Evolutionary conservation across 2,113 vertebrate species (phyloP), one percentile per base, ranked within the genome.

Genomic region (Aegotheles bennettii): DNA sequence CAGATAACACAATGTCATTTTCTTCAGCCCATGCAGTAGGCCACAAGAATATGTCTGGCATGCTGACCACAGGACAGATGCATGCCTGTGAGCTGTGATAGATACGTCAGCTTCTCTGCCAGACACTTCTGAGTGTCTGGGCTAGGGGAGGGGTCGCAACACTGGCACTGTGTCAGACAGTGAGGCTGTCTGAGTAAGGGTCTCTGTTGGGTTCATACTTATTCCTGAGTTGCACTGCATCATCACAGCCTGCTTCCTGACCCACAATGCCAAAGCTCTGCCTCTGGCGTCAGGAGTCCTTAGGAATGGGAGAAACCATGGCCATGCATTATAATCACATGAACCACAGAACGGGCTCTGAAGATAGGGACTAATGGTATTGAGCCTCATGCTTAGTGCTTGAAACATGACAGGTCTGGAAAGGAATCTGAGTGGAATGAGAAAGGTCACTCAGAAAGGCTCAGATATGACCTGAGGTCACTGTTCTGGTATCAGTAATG

Each of bases 211-310:
- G 31, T 20, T 29, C 40, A 20, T 3, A 1, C 38, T 79, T 48
- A 11, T 47, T 51, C 73, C 45, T 28, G 43, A 40, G 25, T 0
- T 29, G 70, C 28, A 40, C 33, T 68, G 35, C 25, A 84, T 33
- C 45, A 43, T 29, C 53, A 31, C 5, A 4, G 28, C 29, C 63
- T 87, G 13, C 28, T 43, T 78, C 67, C 76, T 64, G 38, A 84
- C 9, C 48, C 48, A 36, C 3, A 26, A 47, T 38, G 23, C n/a
- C 75, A 75, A 8, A 69, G 36, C 45, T 82, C 26, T 79, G 3
- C 16, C n/a, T 35, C 56, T 48, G n/a, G 12, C 3, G 0, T 8
- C 11, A 7, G n/a, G 12, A 28, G 15, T 19, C 10, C 13, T 69
- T n/a, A 40, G 21, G 42, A 61, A 75, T 0, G 2, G 47, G 50